Conservation (phyloP, 2,888 invertebrate species). For the Papilio protenor region DNA sequence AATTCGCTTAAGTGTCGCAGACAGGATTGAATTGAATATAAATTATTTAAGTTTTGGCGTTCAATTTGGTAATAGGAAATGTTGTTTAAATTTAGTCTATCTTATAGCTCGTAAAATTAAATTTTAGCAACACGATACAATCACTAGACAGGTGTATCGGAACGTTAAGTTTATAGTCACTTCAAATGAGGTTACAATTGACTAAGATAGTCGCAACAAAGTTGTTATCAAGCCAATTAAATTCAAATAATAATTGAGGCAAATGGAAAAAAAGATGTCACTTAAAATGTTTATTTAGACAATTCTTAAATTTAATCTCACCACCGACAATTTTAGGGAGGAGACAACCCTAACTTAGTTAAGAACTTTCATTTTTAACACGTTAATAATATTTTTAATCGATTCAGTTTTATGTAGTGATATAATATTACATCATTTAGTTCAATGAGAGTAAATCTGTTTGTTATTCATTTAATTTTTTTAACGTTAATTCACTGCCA, state of each 20-base stretch:
- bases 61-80: constrained; percentile 3
- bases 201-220: neutral
- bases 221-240: neutral
- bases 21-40: neutral
- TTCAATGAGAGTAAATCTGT: constrained; percentile 2
- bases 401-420: neutral
- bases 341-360: too few relatives aligned
- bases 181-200: constrained; percentile 18
- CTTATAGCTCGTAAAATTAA: constrained; percentile 10
- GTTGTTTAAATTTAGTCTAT: constrained; percentile 8
- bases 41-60: neutral
- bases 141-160: constrained; percentile 19
- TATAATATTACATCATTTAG: constrained; percentile 3
- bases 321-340: too few relatives aligned
- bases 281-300: neutral
- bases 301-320: neutral
- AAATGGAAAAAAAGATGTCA: neutral
- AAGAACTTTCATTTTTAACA: too few relatives aligned
- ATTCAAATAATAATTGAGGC: neutral
- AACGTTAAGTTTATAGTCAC: constrained; percentile 19
- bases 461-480: constrained; percentile 9
- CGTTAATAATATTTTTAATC: too few relatives aligned
- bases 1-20: neutral
- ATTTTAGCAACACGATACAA: constrained; percentile 13
- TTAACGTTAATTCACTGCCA: neutral